phyloP scores from a whole-genome alignment of 2,113 vertebrate species.

The Sula dactylatra region DNA sequence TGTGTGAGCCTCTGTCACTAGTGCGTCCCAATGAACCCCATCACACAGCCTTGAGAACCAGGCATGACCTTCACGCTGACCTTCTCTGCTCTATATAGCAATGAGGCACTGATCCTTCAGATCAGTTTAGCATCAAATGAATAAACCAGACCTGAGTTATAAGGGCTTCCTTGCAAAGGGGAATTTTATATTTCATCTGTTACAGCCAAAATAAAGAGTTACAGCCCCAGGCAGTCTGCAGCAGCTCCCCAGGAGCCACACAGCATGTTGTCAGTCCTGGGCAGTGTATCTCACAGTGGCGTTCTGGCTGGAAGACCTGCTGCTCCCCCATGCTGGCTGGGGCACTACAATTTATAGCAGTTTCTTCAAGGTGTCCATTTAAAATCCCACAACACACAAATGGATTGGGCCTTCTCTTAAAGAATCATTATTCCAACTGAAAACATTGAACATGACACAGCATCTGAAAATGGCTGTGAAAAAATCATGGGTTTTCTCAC shows the following conservation, averaged over 20 bases:
- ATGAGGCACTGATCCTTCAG: not conserved
- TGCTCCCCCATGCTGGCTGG: not conserved
- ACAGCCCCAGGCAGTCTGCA: not conserved
- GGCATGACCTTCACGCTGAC: not conserved
- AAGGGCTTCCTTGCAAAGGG: not conserved
- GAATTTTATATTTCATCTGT: not conserved
- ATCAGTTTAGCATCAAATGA: not conserved
- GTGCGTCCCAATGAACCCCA: not conserved
- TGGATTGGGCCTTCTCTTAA: not conserved
- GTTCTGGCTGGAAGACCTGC: not conserved
- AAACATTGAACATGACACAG: not conserved
- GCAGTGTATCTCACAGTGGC: not conserved
- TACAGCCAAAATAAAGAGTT: not conserved
- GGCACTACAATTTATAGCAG: not conserved
- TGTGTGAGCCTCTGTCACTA: not conserved
- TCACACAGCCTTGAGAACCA: not conserved
- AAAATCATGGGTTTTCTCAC: not conserved
- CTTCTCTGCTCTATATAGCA: not conserved
- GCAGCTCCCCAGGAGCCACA: not conserved
- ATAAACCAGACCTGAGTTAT: not conserved
- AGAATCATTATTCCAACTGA: not conserved
- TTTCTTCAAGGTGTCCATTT: not conserved
- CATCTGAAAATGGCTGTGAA: not conserved
- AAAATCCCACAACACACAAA: not conserved
- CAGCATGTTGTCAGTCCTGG: not conserved